Conservation (phyloP, 2,797 vertebrate genomes). For the Rhinogobio ventralis region DNA sequence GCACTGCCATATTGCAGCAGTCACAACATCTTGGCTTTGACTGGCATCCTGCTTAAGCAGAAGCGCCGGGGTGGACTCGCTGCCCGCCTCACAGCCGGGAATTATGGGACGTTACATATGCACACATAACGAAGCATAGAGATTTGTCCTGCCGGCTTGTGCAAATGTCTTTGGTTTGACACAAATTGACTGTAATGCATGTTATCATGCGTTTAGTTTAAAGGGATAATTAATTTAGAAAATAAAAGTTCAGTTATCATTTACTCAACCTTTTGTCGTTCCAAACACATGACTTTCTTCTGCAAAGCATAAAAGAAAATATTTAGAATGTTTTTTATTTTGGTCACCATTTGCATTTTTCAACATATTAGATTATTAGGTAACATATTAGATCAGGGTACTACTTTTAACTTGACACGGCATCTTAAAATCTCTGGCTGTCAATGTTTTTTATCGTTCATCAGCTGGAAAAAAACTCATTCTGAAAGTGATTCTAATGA, state of each 20-base stretch:
- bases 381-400: neutral
- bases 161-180: slow-evolving; percentile 30
- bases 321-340: accelerated
- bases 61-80: slow-evolving; percentile 16
- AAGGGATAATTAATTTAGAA: neutral
- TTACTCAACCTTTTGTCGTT: neutral
- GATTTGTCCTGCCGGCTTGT: slow-evolving; percentile 23
- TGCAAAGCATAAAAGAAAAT: neutral
- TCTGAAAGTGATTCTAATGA: neutral
- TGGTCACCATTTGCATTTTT: neutral
- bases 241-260: neutral
- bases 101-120: slow-evolving; percentile 52
- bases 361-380: no score
- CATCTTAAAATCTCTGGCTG: neutral
- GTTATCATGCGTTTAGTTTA: neutral
- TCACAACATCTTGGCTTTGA: slow-evolving; percentile 57
- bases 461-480: neutral
- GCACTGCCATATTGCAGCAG: slow-evolving; percentile 55
- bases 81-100: slow-evolving; percentile 39
- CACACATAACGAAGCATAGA: slow-evolving; percentile 40
- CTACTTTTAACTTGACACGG: neutral
- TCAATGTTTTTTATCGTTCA: neutral
- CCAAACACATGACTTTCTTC: neutral
- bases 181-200: neutral
- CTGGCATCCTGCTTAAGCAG: slow-evolving; percentile 36